phyloP scores from a whole-genome alignment of 2,797 vertebrate species.

The Hippoglossus hippoglossus region DNA sequence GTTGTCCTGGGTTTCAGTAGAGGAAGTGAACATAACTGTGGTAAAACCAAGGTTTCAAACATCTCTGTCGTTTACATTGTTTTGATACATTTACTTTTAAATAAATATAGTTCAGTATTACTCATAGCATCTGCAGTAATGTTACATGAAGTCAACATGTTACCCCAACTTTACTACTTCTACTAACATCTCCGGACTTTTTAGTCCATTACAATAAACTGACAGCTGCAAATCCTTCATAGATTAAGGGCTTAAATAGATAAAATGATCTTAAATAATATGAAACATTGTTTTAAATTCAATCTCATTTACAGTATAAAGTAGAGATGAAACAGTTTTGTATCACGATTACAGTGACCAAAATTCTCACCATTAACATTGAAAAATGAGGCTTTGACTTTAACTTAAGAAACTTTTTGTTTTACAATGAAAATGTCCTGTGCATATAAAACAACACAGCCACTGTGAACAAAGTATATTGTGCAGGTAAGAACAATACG shows the following conservation, averaged over 20 bases:
- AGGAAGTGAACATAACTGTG: background rate
- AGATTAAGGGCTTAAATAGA: background rate
- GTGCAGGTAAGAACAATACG: no score
- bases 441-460: no score
- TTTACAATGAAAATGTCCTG: no score
- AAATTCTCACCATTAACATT: no score
- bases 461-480: no score
- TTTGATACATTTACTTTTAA: background rate
- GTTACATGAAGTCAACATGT: no score
- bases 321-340: no score
- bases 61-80: background rate
- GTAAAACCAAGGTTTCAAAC: conserved; percentile 5
- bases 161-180: background rate
- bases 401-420: no score
- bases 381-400: no score
- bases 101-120: background rate
- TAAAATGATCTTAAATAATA: background rate
- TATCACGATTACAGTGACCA: no score
- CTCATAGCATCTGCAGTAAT: background rate
- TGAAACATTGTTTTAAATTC: background rate
- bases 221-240: background rate
- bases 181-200: background rate
- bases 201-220: background rate
- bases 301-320: background rate
- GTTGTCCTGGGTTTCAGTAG: background rate